Evolutionary conservation across 2,888 invertebrate genomes (phyloP), one percentile per base, ranked within the genome.

Genomic region (Anthophora plumipes): DNA sequence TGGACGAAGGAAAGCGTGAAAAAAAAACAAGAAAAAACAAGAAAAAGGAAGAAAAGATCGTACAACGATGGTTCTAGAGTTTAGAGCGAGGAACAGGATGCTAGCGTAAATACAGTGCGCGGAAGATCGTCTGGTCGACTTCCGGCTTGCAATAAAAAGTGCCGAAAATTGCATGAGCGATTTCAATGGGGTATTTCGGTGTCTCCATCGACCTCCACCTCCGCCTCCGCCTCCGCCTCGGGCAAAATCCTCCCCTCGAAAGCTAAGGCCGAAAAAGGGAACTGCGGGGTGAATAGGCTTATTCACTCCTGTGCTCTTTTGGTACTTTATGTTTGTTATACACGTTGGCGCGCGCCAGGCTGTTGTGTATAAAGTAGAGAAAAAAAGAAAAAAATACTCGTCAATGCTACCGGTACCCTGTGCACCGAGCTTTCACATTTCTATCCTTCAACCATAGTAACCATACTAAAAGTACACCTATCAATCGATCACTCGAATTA

Each of bases 61-160:
- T 59, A 48, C 1, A 22, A 43, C n/a, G 7, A 25, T 46, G 7
- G 8, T 57, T 22, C 12, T 43, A 6, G 43, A 22, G 60, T 60
- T 46, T 69, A 1, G 8, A 50, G 75, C 72, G 52, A 69, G 70
- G 59, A 73, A 87, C 82, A 80, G 85, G 82, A 87, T 87, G 67
- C 69, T 54, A 41, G 59, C 31, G 11, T 31, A 52, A 77, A 61
- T 31, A 31, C 43, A 79, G 83, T 81, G 66, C 66, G 46, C 41
- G 71, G 85, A 88, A 85, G 87, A 86, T 88, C 88, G 92, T 92
- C 92, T 92, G 92, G 91, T 31, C 85, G 86, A 88, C 90, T 92
- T 92, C 92, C 92, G 91, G 90, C 80, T 85, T 69, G 84, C 82
- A 85, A 87, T 86, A 91, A 86, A 88, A 91, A 90, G 79, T 84